phyloP scores from a whole-genome alignment of 2,888 invertebrate genomes.

The Harpalus rubripes region DNA sequence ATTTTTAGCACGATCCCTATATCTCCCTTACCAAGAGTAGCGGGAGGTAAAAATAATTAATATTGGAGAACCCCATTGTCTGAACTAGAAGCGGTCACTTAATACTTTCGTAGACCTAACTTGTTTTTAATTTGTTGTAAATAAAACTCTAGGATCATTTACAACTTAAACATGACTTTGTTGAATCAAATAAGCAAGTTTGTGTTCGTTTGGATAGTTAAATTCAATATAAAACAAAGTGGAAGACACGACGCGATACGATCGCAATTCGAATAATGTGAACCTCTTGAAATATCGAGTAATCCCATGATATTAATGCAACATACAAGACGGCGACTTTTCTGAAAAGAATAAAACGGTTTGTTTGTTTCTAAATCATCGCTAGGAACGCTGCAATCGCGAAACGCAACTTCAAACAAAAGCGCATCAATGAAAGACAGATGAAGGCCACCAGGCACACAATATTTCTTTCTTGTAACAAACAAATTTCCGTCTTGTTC shows the following conservation, averaged over 20 bases:
- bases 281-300: conserved; percentile 3
- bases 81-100: no score
- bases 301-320: background rate
- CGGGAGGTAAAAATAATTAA: no score
- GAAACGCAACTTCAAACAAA: conserved; percentile 46
- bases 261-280: conserved; percentile 4
- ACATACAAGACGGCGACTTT: background rate
- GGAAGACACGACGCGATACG: background rate
- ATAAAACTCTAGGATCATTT: background rate
- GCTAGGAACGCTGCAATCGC: conserved; percentile 16
- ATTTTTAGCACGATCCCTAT: no score
- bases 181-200: background rate
- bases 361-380: conserved; percentile 20
- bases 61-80: no score
- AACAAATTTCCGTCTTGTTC: conserved; percentile 35
- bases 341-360: conserved; percentile 11
- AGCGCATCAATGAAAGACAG: conserved; percentile 53
- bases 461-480: conserved; percentile 37
- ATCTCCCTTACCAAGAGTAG: no score
- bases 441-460: conserved; percentile 20
- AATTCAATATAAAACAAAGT: conserved; percentile 3
- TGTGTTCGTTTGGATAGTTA: background rate
- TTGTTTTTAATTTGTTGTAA: no score
- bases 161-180: background rate
- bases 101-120: no score